These are phyloP conservation scores for Tribolium castaneum DNA, from an alignment of 1,140 invertebrate species.

Conservation along the genomic window DNA sequence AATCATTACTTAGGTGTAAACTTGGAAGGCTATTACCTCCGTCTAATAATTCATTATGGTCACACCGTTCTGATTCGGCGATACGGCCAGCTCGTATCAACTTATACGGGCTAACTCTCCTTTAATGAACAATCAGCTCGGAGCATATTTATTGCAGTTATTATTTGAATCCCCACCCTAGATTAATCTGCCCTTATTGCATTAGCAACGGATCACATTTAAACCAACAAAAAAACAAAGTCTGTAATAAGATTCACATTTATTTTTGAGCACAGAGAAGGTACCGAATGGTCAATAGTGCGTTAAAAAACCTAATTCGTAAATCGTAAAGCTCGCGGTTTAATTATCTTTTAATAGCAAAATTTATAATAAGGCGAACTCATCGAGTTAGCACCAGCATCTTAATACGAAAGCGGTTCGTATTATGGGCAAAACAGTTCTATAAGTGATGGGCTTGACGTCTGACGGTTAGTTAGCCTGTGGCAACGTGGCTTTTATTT, in stretches of 20 bases:
- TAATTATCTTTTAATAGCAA: neutral
- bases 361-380: neutral
- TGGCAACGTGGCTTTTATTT: slow-evolving; percentile 46
- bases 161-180: slow-evolving; percentile 3
- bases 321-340: neutral
- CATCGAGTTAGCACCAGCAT: neutral
- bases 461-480: slow-evolving; percentile 13
- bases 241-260: no score
- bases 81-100: slow-evolving; percentile 6
- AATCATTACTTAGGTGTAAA: slow-evolving; percentile 66
- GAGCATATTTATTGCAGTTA: slow-evolving; percentile 22
- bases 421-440: slow-evolving; percentile 8
- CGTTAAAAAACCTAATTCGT: no score
- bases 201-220: neutral
- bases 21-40: slow-evolving; percentile 62
- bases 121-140: slow-evolving; percentile 24
- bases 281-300: no score
- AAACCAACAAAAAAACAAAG: no score
- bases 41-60: slow-evolving; percentile 61
- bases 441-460: slow-evolving; percentile 29
- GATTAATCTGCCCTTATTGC: slow-evolving; percentile 5
- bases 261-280: no score
- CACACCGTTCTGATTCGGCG: slow-evolving; percentile 17
- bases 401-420: neutral
- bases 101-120: neutral